phyloP scores from a whole-genome alignment of 2,113 vertebrate genomes.

The Perca schrenkii region DNA sequence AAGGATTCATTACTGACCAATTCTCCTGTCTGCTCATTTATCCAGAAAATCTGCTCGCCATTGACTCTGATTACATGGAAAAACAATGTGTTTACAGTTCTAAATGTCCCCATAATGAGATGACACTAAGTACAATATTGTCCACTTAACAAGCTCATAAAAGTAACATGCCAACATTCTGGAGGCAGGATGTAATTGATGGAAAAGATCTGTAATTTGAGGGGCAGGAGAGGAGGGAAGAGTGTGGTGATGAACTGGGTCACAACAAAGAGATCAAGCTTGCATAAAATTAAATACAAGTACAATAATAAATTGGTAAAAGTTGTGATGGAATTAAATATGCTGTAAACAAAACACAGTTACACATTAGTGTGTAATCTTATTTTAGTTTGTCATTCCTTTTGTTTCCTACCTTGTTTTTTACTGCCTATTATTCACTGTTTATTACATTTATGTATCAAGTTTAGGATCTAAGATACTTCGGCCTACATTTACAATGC shows the following conservation, averaged over 20 bases:
- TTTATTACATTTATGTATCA: not conserved
- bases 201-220: constrained; percentile 59
- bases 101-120: constrained; percentile 72
- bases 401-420: not conserved
- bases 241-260: constrained; percentile 18
- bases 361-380: no score
- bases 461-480: not conserved
- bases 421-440: not conserved
- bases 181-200: constrained; percentile 69
- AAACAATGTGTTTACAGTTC: constrained; percentile 78
- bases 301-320: not conserved
- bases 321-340: not conserved
- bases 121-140: constrained; percentile 79
- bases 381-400: not conserved
- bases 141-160: constrained; percentile 76
- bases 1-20: constrained; percentile 52
- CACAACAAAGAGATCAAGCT: constrained; percentile 27
- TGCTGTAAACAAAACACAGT: not conserved
- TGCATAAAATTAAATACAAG: constrained; percentile 3
- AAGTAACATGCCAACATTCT: constrained; percentile 75
- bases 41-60: constrained; percentile 71
- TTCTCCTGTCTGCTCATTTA: constrained; percentile 71
- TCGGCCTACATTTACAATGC: not conserved
- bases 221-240: constrained; percentile 23
- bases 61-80: constrained; percentile 73